These are phyloP conservation scores for Odontothrips loti DNA, from an alignment of 2,888 invertebrate species.

Conservation along the genomic window DNA sequence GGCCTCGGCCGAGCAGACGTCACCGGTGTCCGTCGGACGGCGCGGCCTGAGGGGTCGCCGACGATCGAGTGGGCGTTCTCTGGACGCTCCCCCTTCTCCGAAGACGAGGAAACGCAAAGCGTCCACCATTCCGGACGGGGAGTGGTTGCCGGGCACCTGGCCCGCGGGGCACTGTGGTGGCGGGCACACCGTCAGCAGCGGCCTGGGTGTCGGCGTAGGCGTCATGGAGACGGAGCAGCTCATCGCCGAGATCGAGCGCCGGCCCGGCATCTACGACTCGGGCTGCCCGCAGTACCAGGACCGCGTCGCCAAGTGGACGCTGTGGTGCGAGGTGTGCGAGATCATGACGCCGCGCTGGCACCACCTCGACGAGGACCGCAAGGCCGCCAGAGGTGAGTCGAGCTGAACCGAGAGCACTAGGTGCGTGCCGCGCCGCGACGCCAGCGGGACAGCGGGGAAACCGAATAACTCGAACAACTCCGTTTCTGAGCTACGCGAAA, in stretches of 20 bases:
- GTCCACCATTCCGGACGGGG: constrained; percentile 17
- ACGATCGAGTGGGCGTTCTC: background rate
- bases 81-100: constrained; percentile 12
- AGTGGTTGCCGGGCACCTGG: constrained; percentile 18
- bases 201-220: constrained; percentile 17
- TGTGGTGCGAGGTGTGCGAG: constrained; percentile 45
- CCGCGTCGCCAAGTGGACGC: constrained; percentile 43
- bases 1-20: background rate
- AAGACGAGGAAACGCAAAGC: constrained; percentile 8
- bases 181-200: background rate
- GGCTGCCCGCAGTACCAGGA: constrained; percentile 44
- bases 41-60: background rate
- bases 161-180: constrained; percentile 11
- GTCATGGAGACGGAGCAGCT: constrained; percentile 44
- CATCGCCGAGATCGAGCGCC: constrained; percentile 44
- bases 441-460: too few species aligned
- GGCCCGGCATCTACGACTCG: constrained; percentile 45
- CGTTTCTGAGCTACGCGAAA: too few species aligned
- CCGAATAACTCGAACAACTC: too few species aligned
- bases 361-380: constrained; percentile 41
- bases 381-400: constrained; percentile 9
- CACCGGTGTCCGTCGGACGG: background rate
- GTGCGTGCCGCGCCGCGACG: background rate
- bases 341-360: constrained; percentile 45
- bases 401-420: background rate